phyloP scores from a whole-genome alignment of 2,888 invertebrate genomes.

The Ormyrus nitidulus region DNA sequence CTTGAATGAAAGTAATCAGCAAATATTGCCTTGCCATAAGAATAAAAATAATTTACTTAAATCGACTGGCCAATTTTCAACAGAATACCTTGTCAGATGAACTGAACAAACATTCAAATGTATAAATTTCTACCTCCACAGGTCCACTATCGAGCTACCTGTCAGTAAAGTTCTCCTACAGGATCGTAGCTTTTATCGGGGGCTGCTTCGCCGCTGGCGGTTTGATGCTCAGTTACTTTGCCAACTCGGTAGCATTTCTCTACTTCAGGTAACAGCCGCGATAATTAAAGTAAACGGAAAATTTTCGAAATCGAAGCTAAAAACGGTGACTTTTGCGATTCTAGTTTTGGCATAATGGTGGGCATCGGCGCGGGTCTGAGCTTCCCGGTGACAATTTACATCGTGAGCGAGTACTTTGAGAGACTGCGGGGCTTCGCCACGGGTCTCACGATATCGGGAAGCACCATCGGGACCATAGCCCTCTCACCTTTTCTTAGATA shows the following conservation, averaged over 20 bases:
- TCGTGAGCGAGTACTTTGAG: conserved; percentile 91
- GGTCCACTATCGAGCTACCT: conserved; percentile 92
- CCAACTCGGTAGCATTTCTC: conserved; percentile 85
- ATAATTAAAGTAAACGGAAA: too few species aligned
- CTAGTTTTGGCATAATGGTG: conserved; percentile 88
- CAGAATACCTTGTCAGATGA: too few species aligned
- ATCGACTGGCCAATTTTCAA: too few species aligned
- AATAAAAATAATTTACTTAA: too few species aligned
- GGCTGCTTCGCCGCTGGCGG: conserved; percentile 89
- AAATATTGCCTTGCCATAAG: too few species aligned
- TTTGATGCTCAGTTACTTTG: conserved; percentile 89
- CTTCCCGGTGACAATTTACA: conserved; percentile 92
- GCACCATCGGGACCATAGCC: conserved; percentile 89
- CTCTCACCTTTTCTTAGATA: conserved; percentile 86
- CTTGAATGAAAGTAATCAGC: too few species aligned
- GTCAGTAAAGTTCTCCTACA: conserved; percentile 88
- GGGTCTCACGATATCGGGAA: conserved; percentile 92
- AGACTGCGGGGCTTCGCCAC: conserved; percentile 87
- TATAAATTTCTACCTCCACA: conserved; percentile 68
- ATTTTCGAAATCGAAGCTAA: too few species aligned
- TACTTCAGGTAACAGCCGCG: conserved; percentile 82
- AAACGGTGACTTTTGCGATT: neutral
- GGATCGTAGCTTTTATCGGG: conserved; percentile 88
- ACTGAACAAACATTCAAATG: too few species aligned
- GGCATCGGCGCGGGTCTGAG: conserved; percentile 90